Percentiles rank a stretch among this genome's conserved stretches.
phyloP scores from a whole-genome alignment of 1,140 invertebrate genomes.

The Platyscapa corneri region DNA sequence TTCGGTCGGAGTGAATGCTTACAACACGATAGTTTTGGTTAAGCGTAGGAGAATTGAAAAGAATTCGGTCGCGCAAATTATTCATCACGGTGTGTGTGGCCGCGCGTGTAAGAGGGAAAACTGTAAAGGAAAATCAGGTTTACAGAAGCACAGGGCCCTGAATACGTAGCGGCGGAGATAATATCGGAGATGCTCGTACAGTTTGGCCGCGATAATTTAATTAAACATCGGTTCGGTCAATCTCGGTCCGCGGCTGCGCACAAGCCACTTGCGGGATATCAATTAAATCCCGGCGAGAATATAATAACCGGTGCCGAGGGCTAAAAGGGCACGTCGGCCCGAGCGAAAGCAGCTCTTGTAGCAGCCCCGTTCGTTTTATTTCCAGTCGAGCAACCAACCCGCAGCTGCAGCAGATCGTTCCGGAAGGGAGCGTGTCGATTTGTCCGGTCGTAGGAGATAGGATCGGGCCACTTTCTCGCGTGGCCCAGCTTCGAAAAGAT shows the following conservation, averaged over 20 bases:
- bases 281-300: not conserved
- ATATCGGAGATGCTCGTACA: too few species aligned
- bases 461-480: slow-evolving; percentile 27
- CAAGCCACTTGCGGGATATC: not conserved
- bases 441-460: slow-evolving; percentile 5
- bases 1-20: too few species aligned
- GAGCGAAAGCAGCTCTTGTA: not conserved
- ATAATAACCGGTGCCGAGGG: not conserved
- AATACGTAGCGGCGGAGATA: not conserved
- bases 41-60: too few species aligned
- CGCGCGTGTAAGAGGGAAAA: too few species aligned
- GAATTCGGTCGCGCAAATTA: too few species aligned
- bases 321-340: too few species aligned
- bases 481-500: not conserved
- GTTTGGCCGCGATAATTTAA: not conserved
- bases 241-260: not conserved
- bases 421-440: slow-evolving; percentile 15
- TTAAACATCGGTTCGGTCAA: not conserved
- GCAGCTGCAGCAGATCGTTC: not conserved
- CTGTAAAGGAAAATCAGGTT: too few species aligned
- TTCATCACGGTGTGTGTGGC: too few species aligned
- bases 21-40: too few species aligned
- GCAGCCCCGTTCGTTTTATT: not conserved
- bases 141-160: too few species aligned
- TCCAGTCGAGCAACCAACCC: not conserved